Evolutionary conservation across 1,140 invertebrate species (phyloP).

Genomic region (Bombus balteatus): DNA sequence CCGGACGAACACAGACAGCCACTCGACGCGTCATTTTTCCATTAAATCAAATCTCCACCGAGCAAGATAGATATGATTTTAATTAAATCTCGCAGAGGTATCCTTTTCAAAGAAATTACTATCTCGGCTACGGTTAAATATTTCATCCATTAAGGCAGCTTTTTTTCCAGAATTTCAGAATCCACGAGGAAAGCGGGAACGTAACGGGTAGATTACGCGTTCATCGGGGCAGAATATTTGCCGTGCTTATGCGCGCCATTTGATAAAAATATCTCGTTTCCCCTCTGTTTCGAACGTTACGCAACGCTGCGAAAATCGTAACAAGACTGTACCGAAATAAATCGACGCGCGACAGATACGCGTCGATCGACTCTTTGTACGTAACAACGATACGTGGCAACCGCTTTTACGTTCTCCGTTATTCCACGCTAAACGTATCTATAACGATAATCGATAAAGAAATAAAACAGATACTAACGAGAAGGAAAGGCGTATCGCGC

Average conservation of each 20-base stretch:
- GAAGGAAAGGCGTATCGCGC: too few relatives aligned
- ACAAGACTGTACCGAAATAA: neutral
- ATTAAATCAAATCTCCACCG: conserved; percentile 34
- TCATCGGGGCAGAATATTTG: neutral
- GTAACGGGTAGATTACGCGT: neutral
- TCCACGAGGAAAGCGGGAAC: neutral
- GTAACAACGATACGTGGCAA: neutral
- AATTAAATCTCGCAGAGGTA: conserved; percentile 50
- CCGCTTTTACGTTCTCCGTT: neutral
- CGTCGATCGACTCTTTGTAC: neutral
- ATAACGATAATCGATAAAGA: neutral
- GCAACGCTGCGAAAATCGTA: neutral
- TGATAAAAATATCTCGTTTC: neutral
- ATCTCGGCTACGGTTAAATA: conserved; percentile 26
- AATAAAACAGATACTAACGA: neutral
- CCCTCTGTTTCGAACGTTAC: neutral
- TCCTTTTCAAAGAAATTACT: conserved; percentile 38
- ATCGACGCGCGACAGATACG: neutral
- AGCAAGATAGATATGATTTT: conserved; percentile 22
- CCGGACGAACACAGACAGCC: neutral
- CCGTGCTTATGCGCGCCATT: neutral
- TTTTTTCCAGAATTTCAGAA: neutral
- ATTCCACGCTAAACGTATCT: neutral
- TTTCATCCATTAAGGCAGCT: conserved; percentile 46
- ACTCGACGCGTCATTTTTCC: neutral